These are phyloP conservation scores for Dicrurus megarhynchus DNA, from an alignment of 2,113 vertebrate genomes.

Conservation along the genomic window DNA sequence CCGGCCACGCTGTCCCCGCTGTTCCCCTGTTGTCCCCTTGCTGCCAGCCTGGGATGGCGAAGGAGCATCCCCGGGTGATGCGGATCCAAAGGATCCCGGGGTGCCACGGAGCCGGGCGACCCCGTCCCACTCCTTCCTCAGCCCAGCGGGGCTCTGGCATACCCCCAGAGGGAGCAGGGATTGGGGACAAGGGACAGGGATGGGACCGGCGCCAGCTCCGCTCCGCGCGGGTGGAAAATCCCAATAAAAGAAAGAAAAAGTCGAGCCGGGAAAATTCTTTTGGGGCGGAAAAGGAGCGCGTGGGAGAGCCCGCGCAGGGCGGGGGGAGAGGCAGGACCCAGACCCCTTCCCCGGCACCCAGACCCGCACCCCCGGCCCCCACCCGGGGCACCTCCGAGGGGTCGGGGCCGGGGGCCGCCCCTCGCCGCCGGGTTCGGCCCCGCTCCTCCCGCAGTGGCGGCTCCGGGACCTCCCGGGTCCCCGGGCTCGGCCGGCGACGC, in stretches of 20 bases:
- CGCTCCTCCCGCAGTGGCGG: no score
- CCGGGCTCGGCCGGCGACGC: no score
- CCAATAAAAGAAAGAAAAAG: background rate
- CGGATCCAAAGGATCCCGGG: accelerated
- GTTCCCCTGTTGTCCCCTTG: background rate
- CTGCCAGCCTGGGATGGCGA: background rate
- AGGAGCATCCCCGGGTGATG: background rate
- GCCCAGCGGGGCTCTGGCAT: background rate
- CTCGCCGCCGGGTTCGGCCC: background rate
- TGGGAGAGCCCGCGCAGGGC: background rate
- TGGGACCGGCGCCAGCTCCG: no score
- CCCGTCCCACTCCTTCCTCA: accelerated
- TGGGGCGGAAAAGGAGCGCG: background rate
- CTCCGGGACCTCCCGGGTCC: no score
- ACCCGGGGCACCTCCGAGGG: background rate
- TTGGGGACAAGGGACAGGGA: no score
- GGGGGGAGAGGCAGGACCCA: background rate
- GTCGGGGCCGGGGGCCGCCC: background rate
- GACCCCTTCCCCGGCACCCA: background rate
- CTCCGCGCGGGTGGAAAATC: background rate
- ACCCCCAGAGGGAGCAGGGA: accelerated
- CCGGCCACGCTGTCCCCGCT: background rate
- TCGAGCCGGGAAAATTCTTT: background rate
- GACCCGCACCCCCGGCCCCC: background rate
- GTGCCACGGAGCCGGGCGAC: accelerated